These are phyloP conservation scores for Phocides pigmalion DNA, from an alignment of 1,140 invertebrate genomes.

Conservation along the genomic window DNA sequence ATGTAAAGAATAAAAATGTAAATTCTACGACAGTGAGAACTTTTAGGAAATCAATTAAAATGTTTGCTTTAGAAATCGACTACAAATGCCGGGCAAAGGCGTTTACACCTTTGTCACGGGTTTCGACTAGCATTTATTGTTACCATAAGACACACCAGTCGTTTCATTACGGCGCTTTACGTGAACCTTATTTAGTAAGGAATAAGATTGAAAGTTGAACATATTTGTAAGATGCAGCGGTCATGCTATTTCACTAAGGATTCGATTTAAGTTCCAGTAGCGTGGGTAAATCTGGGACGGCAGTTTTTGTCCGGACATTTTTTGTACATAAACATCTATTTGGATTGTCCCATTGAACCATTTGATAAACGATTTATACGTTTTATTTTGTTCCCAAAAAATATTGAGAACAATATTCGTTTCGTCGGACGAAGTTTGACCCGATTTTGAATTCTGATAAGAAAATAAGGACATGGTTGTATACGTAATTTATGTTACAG, in stretches of 20 bases:
- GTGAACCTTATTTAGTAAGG: not conserved
- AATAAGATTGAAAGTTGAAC: constrained; percentile 11
- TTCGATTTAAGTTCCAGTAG: constrained; percentile 28
- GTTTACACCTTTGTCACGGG: not conserved
- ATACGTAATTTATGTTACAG: too few species aligned
- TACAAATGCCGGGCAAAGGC: not conserved
- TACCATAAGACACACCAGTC: not conserved
- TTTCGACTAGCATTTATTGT: constrained; percentile 8
- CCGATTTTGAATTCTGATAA: constrained; percentile 14
- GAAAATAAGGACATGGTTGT: not conserved
- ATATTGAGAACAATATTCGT: constrained; percentile 15
- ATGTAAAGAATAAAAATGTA: constrained; percentile 8
- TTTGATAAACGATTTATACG: constrained; percentile 33
- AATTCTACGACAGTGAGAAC: constrained; percentile 6
- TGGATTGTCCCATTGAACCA: constrained; percentile 17
- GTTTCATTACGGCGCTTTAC: not conserved
- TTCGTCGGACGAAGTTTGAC: not conserved
- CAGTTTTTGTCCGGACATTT: constrained; percentile 20
- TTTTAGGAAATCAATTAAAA: constrained; percentile 11
- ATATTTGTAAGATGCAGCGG: not conserved
- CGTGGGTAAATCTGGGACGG: constrained; percentile 22
- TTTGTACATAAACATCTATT: constrained; percentile 20
- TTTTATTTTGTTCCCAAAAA: constrained; percentile 19
- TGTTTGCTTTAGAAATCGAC: constrained; percentile 5
- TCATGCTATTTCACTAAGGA: constrained; percentile 6